Evolutionary conservation across 2,797 vertebrate genomes (phyloP).

Genomic region (Fistularia tabacaria): DNA sequence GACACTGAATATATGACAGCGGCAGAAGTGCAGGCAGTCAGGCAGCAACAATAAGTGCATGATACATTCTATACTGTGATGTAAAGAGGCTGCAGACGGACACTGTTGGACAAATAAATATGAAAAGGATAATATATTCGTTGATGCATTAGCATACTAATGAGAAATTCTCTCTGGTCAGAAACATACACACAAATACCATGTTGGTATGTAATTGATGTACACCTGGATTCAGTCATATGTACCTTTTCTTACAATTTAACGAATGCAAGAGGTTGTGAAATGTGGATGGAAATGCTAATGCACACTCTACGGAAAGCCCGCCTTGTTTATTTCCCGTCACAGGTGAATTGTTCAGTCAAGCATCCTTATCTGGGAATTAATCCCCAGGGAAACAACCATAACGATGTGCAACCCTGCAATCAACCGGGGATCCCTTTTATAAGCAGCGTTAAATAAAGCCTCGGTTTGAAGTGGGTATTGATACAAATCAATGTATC

Average conservation of each 20-base stretch:
- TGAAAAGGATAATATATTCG: conserved; percentile 34
- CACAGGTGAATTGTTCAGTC: conserved; percentile 50
- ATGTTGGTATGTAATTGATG: background rate
- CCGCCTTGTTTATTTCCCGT: conserved; percentile 20
- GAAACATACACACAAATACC: conserved; percentile 8
- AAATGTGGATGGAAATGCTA: conserved; percentile 9
- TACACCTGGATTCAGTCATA: no score
- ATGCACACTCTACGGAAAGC: conserved; percentile 2
- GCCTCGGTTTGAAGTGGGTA: background rate
- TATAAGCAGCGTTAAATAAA: conserved; percentile 9
- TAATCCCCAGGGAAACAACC: conserved; percentile 37
- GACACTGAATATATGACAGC: conserved; percentile 21
- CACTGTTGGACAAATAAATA: conserved; percentile 16
- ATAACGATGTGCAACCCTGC: conserved; percentile 21
- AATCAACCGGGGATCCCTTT: conserved; percentile 11
- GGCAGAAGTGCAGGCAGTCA: conserved; percentile 16
- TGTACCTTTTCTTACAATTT: no score
- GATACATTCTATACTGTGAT: conserved; percentile 14
- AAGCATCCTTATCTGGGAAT: conserved; percentile 42
- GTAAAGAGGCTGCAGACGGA: conserved; percentile 12
- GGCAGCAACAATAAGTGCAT: conserved; percentile 21
- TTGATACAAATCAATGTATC: background rate
- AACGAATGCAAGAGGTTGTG: background rate
- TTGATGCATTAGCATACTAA: conserved; percentile 52
- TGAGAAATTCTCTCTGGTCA: conserved; percentile 34